Evolutionary conservation across 2,113 vertebrate species (phyloP), one percentile per base, ranked within the genome.

Genomic region (Platichthys stellatus): DNA sequence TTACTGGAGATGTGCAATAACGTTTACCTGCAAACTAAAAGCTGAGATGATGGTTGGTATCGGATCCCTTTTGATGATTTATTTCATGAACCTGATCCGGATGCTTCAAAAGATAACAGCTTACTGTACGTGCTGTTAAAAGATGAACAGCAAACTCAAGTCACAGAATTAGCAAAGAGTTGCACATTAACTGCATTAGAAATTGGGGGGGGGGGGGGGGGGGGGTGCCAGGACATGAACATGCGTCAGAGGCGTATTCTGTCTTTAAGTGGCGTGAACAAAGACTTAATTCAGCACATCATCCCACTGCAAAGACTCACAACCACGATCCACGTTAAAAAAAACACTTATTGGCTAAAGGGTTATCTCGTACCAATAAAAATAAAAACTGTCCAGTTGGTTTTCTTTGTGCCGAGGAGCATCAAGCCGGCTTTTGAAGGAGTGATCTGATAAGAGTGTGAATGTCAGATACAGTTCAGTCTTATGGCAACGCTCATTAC

Each of bases 251-350:
- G 45, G 45, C 45, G 17, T 17, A 47, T 15, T 15, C 24, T 21
- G 63, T 47, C 63, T 51, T 51, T 13, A 47, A 57, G 66, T 43
- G 24, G 7, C 15, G 3, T 2, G n/a, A 26, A 83, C 69, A 83
- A 77, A 24, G 77, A 13, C 0, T 70, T 69, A 13, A 78, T 78
- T 81, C 77, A 82, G 18, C 62, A 57, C 15, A n/a, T 23, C 0
- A 0, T 20, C 21, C 68, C 40, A 24, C 53, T 40, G 40, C 7
- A 18, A 38, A n/a, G 2, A n/a, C 28, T 63, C 58, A 15, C 28
- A 14, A 26, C 40, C 11, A 43, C 40, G 2, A 57, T 21, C 12
- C 5, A 18, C 7, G 7, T 24, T 12, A 57, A 63, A 56, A 66
- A 28, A 23, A 26, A 56, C 23, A 47, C 21, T 59, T 57, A 1